Percentiles rank a stretch among this genome's conserved stretches.
These are phyloP conservation scores for Eupithecia vulgata DNA, from an alignment of 2,888 invertebrate species.

Conservation along the genomic window DNA sequence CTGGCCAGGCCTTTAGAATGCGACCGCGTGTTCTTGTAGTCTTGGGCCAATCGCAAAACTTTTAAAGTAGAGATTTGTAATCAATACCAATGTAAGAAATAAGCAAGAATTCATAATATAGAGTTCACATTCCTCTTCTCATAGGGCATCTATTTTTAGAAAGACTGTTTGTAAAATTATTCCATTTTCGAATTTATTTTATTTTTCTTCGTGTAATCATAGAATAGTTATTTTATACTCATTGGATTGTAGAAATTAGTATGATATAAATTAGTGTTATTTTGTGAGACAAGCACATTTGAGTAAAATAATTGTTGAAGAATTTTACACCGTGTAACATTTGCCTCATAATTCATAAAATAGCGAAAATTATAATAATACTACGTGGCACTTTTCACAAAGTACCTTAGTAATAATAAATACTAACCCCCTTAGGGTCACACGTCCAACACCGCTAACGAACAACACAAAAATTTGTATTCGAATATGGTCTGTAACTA, in stretches of 20 bases:
- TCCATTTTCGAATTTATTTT: slow-evolving; percentile 53
- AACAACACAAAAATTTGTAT: background rate
- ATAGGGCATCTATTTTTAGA: slow-evolving; percentile 32
- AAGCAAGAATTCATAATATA: slow-evolving; percentile 12
- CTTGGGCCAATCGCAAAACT: background rate
- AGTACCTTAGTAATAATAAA: background rate
- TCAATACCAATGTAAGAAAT: background rate
- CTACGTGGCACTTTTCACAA: background rate
- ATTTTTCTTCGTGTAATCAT: slow-evolving; percentile 6
- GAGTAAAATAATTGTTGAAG: background rate
- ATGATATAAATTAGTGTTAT: background rate
- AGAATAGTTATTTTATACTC: background rate
- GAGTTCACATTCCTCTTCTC: slow-evolving; percentile 29
- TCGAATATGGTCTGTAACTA: background rate
- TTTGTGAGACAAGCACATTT: background rate
- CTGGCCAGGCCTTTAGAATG: background rate
- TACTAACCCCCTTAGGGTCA: background rate
- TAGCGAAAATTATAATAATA: background rate
- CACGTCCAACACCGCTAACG: background rate
- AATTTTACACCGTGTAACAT: background rate
- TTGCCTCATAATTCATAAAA: background rate
- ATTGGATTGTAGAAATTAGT: background rate
- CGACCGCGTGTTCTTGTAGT: background rate
- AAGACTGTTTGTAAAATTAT: slow-evolving; percentile 52
- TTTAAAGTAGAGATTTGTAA: background rate